Evolutionary conservation across 2,888 invertebrate genomes (phyloP), one percentile per base, ranked within the genome.

Genomic region (Flexamia atlantica): DNA sequence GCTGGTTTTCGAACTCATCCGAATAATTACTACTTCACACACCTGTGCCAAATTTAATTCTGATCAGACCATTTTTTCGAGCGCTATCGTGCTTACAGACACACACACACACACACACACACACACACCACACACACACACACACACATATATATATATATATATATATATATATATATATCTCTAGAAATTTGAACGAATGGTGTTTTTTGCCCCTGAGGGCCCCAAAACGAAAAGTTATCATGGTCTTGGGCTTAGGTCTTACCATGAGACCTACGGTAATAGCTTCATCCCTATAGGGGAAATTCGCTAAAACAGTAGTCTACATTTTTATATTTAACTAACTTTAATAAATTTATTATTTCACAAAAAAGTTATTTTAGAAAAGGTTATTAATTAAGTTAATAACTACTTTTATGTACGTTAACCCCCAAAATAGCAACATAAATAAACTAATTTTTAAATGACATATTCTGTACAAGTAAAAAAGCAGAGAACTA

Each of bases 101-200:
- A 46, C 46, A 46, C 14, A 46, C 12, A 46, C 14, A 46, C 14
- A 46, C 14, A 46, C 12, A 46, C 17, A 46, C 14, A 46, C 14
- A 46, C 12, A 46, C 14, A 46, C 14, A 46, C n/a, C n/a, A n/a
- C n/a, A 40, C 12, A 40, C 12, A 40, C 12, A 40, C 14, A 46
- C 12, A 46, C 17, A 46, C 14, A 46, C 14, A 46, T 17, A 46
- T 46, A 46, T 46, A 46, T 9, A 46, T 17, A 46, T 46, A 46
- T 46, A 46, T 46, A 46, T 46, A 46, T 46, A 46, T 46, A 46
- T 46, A 46, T 46, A 46, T 46, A 46, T 46, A 46, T 12, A 46
- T 46, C 7, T 46, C 7, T 46, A 46, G 14, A 46, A 46, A 14
- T 46, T 46, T 46, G 12, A 46, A 46, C 17, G 46, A 46, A 10